A percentile compares a stretch with the other conserved stretches of the same genome.
phyloP scores from a whole-genome alignment of 2,797 vertebrate genomes.

The Adrianichthys oophorus region DNA sequence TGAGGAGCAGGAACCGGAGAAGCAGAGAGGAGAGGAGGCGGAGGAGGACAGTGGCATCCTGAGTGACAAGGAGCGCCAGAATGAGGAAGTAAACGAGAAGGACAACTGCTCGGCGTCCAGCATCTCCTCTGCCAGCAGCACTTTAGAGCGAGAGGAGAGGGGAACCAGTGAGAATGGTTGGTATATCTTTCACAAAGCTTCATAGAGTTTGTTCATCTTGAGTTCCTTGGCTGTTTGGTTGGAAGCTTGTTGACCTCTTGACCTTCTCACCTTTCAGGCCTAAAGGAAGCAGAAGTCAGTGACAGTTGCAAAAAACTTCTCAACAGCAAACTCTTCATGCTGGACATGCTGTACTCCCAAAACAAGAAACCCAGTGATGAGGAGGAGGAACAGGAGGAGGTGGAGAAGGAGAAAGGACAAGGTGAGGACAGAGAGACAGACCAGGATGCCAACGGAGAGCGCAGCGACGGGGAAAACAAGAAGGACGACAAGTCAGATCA shows the following conservation, averaged over 20 bases:
- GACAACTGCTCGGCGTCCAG: constrained; percentile 96
- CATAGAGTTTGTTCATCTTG: not conserved
- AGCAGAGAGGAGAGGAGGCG: constrained; percentile 57
- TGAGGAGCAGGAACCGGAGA: constrained; percentile 32
- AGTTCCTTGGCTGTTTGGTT: not conserved
- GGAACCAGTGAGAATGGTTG: constrained; percentile 82
- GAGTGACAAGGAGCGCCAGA: constrained; percentile 94
- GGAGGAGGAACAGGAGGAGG: constrained; percentile 83
- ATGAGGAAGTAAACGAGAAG: constrained; percentile 94
- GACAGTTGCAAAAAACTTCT: constrained; percentile 89
- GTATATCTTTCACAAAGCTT: constrained; percentile 1
- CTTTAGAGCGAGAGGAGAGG: constrained; percentile 90
- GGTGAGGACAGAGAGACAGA: constrained; percentile 75
- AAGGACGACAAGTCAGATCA: constrained; percentile 75
- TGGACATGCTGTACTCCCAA: constrained; percentile 97
- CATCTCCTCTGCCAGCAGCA: constrained; percentile 95
- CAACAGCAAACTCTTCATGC: constrained; percentile 93
- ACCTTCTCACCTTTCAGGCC: constrained; percentile 34
- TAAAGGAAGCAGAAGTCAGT: constrained; percentile 85
- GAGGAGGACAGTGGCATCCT: constrained; percentile 87
- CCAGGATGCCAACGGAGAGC: constrained; percentile 60
- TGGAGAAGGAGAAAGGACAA: constrained; percentile 74
- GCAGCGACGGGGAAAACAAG: constrained; percentile 8
- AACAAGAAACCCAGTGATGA: constrained; percentile 84
- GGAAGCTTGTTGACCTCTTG: not conserved